phyloP scores from a whole-genome alignment of 2,888 invertebrate species.

The Netelia virgata region DNA sequence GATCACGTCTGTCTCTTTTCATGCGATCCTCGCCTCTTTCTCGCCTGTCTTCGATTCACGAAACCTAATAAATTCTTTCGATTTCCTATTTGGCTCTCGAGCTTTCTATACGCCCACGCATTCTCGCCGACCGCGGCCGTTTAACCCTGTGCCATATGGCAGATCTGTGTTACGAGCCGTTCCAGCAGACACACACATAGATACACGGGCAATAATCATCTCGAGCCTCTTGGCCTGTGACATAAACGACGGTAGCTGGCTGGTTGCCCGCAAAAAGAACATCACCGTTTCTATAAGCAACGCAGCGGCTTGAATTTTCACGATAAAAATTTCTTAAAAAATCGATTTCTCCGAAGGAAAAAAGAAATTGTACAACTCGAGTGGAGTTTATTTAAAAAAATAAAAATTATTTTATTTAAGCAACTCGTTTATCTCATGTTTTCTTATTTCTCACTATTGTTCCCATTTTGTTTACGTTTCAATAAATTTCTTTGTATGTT shows the following conservation, averaged over 20 bases:
- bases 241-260: slow-evolving; percentile 47
- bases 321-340: slow-evolving; percentile 56
- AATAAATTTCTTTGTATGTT: too few relatives aligned
- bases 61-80: slow-evolving; percentile 39
- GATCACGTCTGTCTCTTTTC: slow-evolving; percentile 11
- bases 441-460: too few relatives aligned
- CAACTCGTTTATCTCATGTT: too few relatives aligned
- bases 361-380: background rate
- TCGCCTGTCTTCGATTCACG: slow-evolving; percentile 31
- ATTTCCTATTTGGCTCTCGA: slow-evolving; percentile 40
- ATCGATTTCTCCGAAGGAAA: background rate
- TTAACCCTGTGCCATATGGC: slow-evolving; percentile 53
- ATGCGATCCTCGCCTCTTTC: slow-evolving; percentile 10
- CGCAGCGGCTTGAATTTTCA: slow-evolving; percentile 61
- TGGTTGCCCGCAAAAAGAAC: slow-evolving; percentile 59
- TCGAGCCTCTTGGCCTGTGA: slow-evolving; percentile 25
- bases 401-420: background rate
- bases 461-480: too few relatives aligned
- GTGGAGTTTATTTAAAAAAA: background rate
- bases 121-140: slow-evolving; percentile 16
- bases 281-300: slow-evolving; percentile 28
- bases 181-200: background rate
- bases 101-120: slow-evolving; percentile 22
- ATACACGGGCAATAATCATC: background rate
- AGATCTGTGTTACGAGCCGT: background rate